These are phyloP conservation scores for Octodon degus DNA, from an alignment of 2,113 vertebrate species.

Conservation along the genomic window DNA sequence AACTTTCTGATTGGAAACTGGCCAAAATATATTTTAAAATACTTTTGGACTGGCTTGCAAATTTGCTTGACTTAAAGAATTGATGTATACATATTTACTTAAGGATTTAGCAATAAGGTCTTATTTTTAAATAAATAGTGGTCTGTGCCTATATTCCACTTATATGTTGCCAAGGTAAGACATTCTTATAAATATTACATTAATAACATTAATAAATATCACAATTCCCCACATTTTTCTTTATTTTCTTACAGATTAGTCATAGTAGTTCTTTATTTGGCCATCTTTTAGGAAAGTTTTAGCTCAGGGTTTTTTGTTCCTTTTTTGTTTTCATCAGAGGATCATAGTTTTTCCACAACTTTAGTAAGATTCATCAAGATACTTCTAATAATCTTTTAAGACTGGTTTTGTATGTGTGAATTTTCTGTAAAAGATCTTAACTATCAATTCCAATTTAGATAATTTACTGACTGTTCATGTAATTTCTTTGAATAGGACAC, in stretches of 20 bases:
- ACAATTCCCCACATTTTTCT: conserved; percentile 8
- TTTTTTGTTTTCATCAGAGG: not conserved
- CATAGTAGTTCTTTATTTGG: conserved; percentile 10
- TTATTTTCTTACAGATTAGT: conserved; percentile 13
- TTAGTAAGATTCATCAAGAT: conserved; percentile 39
- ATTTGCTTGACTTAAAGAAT: conserved; percentile 21
- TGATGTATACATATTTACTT: conserved; percentile 53
- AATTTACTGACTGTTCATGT: conserved; percentile 37
- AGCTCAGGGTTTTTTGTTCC: not conserved
- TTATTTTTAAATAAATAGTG: conserved; percentile 50
- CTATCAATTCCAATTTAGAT: conserved; percentile 19
- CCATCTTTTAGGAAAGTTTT: not conserved
- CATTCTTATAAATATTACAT: conserved; percentile 29
- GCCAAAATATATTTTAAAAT: conserved; percentile 8
- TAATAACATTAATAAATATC: conserved; percentile 19
- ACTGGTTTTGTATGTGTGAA: not conserved
- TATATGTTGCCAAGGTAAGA: not conserved
- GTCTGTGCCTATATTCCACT: not conserved
- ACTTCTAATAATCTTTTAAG: conserved; percentile 40
- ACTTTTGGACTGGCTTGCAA: not conserved
- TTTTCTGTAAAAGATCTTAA: conserved; percentile 57
- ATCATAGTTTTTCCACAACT: not conserved
- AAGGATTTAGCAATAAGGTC: not conserved
- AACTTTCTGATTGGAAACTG: conserved; percentile 38
- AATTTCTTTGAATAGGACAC: conserved; percentile 17